These are phyloP conservation scores for Tursiops truncatus DNA, from an alignment of 2,113 vertebrate genomes.

Conservation along the genomic window DNA sequence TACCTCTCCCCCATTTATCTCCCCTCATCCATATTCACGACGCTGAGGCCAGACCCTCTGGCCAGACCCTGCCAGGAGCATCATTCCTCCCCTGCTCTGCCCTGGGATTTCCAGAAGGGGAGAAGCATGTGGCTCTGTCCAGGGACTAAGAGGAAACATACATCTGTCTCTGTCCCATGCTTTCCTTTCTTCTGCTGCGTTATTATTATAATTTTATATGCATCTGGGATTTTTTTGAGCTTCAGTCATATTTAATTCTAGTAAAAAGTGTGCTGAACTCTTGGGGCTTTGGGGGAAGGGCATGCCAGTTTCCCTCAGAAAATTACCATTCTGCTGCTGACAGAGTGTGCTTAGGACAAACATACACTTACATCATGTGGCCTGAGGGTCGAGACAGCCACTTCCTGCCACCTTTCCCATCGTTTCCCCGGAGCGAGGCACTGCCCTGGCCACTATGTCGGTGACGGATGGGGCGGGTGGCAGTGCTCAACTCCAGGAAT, in stretches of 20 bases:
- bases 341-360: background rate
- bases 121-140: background rate
- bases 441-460: background rate
- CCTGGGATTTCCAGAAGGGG: background rate
- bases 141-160: background rate
- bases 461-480: background rate
- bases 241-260: constrained; percentile 20
- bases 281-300: background rate
- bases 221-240: background rate
- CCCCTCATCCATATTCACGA: background rate
- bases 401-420: background rate
- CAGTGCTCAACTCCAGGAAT: background rate
- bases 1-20: background rate
- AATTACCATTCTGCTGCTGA: background rate
- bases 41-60: background rate
- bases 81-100: background rate
- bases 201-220: background rate
- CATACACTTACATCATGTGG: background rate
- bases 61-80: background rate
- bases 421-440: background rate
- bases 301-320: constrained; percentile 9
- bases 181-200: background rate
- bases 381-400: background rate
- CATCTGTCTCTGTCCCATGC: background rate
- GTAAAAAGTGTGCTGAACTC: background rate